Conservation (phyloP, 2,888 invertebrate species). For the Hyalella azteca region DNA sequence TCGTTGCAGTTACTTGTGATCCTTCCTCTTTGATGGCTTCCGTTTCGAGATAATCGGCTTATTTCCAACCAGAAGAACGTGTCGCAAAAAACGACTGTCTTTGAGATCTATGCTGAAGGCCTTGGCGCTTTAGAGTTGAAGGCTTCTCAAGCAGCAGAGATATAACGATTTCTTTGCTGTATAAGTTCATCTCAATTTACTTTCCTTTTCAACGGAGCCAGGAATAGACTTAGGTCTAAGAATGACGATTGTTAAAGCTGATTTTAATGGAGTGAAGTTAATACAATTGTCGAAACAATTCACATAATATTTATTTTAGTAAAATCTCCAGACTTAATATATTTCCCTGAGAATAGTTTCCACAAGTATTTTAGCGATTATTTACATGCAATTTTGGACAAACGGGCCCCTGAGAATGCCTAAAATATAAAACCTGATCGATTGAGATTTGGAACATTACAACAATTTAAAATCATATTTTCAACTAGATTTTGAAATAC, state of each 20-base stretch:
- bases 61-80: not conserved
- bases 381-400: too few relatives aligned
- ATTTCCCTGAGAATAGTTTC: too few relatives aligned
- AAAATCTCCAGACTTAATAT: too few relatives aligned
- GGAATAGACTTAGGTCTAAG: not conserved
- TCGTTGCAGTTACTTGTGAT: not conserved
- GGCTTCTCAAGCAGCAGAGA: too few relatives aligned
- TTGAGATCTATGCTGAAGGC: not conserved
- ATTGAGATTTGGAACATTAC: too few relatives aligned
- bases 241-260: not conserved
- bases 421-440: too few relatives aligned
- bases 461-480: not conserved
- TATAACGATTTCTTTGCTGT: too few relatives aligned
- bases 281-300: not conserved
- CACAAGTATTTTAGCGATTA: too few relatives aligned
- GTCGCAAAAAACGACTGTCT: not conserved
- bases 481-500: not conserved
- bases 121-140: not conserved
- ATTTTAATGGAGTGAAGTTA: not conserved
- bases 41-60: slow-evolving; percentile 21
- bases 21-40: slow-evolving; percentile 10
- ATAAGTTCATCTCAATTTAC: too few relatives aligned
- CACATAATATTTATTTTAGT: too few relatives aligned
- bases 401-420: too few relatives aligned
- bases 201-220: not conserved